Evolutionary conservation across 2,113 vertebrate genomes (phyloP), one percentile per base, ranked within the genome.

Genomic region (Chloropsis cyanopogon): DNA sequence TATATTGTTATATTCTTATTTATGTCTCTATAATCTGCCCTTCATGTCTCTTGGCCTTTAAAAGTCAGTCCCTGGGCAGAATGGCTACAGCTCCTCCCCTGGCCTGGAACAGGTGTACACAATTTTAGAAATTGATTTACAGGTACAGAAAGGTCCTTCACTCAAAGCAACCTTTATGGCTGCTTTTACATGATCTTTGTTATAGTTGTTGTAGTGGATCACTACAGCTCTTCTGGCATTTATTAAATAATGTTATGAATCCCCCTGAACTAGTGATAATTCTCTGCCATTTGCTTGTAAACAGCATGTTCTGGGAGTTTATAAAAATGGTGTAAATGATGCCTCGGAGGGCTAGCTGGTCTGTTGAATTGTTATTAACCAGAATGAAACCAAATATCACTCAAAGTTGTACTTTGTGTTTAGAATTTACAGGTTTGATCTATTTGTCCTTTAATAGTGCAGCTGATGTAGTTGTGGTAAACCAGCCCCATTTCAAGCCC

Each of bases 301-400:
- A 71, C 39, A 23, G n/a, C 5, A 5, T 41, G 9, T 33, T 68
- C 39, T 22, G 16, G 29, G 39, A 71, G 52, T 63, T 84, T 47
- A 42, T 69, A 78, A 83, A 77, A 87, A 24, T 24, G 13, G 42
- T 63, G 44, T 50, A 44, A 91, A 63, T 11, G 4, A 14, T 26
- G 18, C 47, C 52, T 63, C 54, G 12, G 26, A 66, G 35, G 7
- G 42, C 14, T 83, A 42, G 47, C 83, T 33, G 42, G 12, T 63
- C 42, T 31, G 26, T 17, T 28, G 35, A 39, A 10, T 46, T 92
- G 89, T 94, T 78, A 77, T 91, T 94, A 94, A 94, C 77, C n/a
- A 66, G 69, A 50, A 60, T 42, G 44, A 94, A 91, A 54, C 19
- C 84, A 94, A 92, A 94, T 84, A 78, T 94, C 81, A 47, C 42